Conservation (phyloP, 2,113 vertebrate genomes). For the Pachypanchax playfairii region DNA sequence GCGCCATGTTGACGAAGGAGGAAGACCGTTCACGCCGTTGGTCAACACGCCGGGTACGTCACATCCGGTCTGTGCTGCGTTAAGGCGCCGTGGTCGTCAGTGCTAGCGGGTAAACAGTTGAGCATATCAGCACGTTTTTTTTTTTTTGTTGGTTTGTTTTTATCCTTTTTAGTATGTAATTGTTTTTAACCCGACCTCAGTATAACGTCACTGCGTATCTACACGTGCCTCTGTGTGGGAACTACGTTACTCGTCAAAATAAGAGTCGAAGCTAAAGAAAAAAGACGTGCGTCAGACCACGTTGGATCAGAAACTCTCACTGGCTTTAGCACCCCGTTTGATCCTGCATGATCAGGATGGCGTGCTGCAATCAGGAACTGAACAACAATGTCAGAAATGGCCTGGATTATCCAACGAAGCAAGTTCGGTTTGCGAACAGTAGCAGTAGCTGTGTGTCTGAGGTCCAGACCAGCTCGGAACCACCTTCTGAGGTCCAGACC, state of each 20-base stretch:
- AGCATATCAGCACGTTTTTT: neutral
- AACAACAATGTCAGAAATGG: conserved; percentile 73
- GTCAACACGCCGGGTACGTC: conserved; percentile 46
- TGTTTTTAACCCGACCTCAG: no score
- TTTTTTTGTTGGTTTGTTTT: neutral
- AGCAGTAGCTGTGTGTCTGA: conserved; percentile 45
- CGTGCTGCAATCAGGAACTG: conserved; percentile 83
- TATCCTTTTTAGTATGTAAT: no score
- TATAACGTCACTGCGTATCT: neutral
- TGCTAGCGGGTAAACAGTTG: conserved; percentile 31
- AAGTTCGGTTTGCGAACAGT: conserved; percentile 81
- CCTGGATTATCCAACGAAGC: conserved; percentile 75
- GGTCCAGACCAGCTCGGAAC: conserved; percentile 47
- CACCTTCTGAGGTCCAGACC: conserved; percentile 40
- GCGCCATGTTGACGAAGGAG: conserved; percentile 76
- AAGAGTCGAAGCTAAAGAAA: conserved; percentile 26
- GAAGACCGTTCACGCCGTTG: conserved; percentile 29
- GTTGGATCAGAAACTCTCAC: conserved; percentile 10
- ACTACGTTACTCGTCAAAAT: conserved; percentile 2
- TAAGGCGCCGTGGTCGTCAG: conserved; percentile 30
- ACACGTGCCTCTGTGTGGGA: fast-evolving
- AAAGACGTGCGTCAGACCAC: conserved; percentile 56
- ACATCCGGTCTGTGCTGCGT: conserved; percentile 43
- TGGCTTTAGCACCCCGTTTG: conserved; percentile 1
- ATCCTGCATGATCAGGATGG: conserved; percentile 73